These are phyloP conservation scores for Sycophaga agraensis DNA, from an alignment of 1,140 invertebrate species.

Conservation along the genomic window DNA sequence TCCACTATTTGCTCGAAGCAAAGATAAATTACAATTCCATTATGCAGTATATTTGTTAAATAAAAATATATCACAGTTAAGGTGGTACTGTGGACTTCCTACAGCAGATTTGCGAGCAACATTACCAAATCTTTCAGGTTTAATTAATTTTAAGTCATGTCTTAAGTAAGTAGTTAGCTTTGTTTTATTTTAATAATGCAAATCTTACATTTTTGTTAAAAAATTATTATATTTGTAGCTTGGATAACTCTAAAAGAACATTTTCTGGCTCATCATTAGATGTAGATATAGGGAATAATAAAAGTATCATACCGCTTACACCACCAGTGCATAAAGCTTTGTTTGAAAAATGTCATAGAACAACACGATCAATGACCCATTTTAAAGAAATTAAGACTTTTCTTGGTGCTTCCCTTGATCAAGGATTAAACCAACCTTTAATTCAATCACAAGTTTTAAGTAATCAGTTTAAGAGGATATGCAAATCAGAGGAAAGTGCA, in stretches of 20 bases:
- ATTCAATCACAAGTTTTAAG: conserved; percentile 39
- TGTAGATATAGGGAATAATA: conserved; percentile 43
- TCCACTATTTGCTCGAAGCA: conserved; percentile 75
- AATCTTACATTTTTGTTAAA: background rate
- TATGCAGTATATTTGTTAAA: conserved; percentile 87
- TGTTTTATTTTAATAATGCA: conserved; percentile 1
- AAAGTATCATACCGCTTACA: conserved; percentile 42
- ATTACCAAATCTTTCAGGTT: conserved; percentile 68
- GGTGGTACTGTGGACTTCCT: conserved; percentile 71
- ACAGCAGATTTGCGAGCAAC: conserved; percentile 73
- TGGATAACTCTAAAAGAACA: conserved; percentile 54
- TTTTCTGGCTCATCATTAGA: conserved; percentile 57
- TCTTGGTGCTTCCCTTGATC: conserved; percentile 58
- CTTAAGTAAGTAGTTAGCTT: conserved; percentile 40
- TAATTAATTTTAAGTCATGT: conserved; percentile 60
- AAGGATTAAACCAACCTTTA: conserved; percentile 55
- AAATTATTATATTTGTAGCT: conserved; percentile 34
- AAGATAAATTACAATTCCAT: conserved; percentile 72
- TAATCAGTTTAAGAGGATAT: conserved; percentile 50
- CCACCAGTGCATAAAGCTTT: conserved; percentile 50
- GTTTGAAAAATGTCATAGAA: conserved; percentile 48
- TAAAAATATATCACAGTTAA: conserved; percentile 82
- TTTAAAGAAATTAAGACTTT: conserved; percentile 45
- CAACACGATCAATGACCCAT: conserved; percentile 47
- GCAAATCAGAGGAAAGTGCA: conserved; percentile 54